A percentile compares a stretch with the other conserved stretches of the same genome.
Evolutionary conservation across 2,113 vertebrate species (phyloP).

Genomic region (Callospermophilus lateralis): DNA sequence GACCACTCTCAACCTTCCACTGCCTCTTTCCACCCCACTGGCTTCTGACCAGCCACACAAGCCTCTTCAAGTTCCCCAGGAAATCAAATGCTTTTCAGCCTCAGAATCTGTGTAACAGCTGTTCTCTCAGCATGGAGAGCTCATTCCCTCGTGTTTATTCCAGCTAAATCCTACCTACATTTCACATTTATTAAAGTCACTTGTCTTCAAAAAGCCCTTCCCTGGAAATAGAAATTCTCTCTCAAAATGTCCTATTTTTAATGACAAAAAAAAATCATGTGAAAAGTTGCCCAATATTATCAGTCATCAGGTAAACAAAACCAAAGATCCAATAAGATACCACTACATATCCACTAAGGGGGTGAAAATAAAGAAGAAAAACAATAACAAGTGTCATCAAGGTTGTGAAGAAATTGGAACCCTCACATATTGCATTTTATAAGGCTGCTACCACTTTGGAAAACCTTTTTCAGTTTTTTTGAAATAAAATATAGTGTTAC

Average conservation of each 20-base stretch:
- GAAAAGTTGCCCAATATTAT: background rate
- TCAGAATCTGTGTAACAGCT: background rate
- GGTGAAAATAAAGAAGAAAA: background rate
- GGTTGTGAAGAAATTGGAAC: background rate
- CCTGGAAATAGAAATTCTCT: background rate
- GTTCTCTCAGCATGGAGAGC: background rate
- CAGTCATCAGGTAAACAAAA: background rate
- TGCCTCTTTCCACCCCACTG: background rate
- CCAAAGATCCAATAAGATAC: background rate
- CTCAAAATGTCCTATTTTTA: background rate
- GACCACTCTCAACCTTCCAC: background rate
- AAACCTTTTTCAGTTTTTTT: background rate
- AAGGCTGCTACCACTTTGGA: background rate
- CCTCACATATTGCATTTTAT: background rate
- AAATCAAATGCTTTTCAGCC: background rate
- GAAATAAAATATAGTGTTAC: background rate
- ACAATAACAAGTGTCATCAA: background rate
- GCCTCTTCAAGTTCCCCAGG: background rate
- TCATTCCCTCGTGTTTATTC: background rate
- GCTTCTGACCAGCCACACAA: background rate
- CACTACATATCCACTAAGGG: background rate
- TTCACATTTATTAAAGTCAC: conserved; percentile 13
- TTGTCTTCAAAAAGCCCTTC: background rate
- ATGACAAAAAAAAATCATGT: background rate
- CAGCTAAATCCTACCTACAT: background rate